Percentiles rank a stretch among this genome's conserved stretches.
Conservation (phyloP, 2,888 invertebrate genomes). For the Quadroppia sp. region DNA sequence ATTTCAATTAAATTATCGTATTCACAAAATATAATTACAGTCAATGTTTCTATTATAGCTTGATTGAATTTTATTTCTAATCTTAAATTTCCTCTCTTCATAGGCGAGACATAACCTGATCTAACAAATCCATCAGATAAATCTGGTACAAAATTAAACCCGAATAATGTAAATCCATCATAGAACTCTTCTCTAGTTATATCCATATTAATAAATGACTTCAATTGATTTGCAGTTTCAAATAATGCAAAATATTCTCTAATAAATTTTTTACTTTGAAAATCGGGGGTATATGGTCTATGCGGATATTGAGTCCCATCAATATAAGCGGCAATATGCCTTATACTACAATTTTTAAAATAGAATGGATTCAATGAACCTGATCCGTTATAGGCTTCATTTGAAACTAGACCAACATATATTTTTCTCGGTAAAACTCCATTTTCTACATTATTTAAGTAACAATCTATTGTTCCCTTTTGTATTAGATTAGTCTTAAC, state of each 20-base stretch:
- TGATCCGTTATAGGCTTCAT: constrained; percentile 47
- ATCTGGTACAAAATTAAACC: constrained; percentile 50
- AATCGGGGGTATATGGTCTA: constrained; percentile 44
- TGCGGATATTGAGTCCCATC: constrained; percentile 48
- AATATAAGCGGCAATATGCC: constrained; percentile 44
- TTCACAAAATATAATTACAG: constrained; percentile 49
- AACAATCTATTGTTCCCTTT: constrained; percentile 48
- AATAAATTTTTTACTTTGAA: constrained; percentile 38
- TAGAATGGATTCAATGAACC: constrained; percentile 47
- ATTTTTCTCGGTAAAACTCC: constrained; percentile 50
- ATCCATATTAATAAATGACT: constrained; percentile 43
- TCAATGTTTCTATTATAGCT: constrained; percentile 46
- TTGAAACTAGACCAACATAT: constrained; percentile 49
- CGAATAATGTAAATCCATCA: constrained; percentile 47
- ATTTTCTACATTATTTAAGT: constrained; percentile 50
- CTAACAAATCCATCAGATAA: constrained; percentile 39
- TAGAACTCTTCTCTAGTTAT: constrained; percentile 43
- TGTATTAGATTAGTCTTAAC: constrained; percentile 47
- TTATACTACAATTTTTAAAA: constrained; percentile 47
- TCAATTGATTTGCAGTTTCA: constrained; percentile 45
- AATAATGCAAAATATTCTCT: constrained; percentile 45
- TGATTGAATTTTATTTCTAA: constrained; percentile 49
- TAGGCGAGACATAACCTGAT: constrained; percentile 42
- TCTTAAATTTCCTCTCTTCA: constrained; percentile 47
- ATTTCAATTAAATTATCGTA: constrained; percentile 50